Base-by-base conservation (phyloP, 2,888 invertebrate genomes). In the Megamerina dolium region DNA sequence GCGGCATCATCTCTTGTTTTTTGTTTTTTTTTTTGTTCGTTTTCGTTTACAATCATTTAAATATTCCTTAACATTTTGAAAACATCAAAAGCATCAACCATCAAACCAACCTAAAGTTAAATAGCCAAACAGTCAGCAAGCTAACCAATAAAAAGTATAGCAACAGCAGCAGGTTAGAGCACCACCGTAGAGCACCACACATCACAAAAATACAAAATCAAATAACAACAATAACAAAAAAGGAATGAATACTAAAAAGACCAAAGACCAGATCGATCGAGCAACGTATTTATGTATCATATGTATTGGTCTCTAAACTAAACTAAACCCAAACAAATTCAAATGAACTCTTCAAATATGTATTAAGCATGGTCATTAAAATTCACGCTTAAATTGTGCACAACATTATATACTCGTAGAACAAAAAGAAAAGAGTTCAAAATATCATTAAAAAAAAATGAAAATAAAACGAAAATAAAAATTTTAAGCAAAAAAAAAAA, bases 301-400 rank as follows among this genome's bases (percentile, higher is more conserved):
- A n/a, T n/a, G n/a, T n/a, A n/a, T n/a, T n/a, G n/a, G n/a, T n/a
- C n/a, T n/a, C n/a, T n/a, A n/a, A n/a, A n/a, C n/a, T n/a, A n/a
- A n/a, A n/a, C n/a, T n/a, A n/a, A n/a, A n/a, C n/a, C n/a, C 12
- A 35, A 35, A 19, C 21, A 44, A 43, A 44, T 44, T 42, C 41
- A 48, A 40, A 64, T 62, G 60, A 61, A 61, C 61, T 45, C 38
- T 38, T 20, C 33, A 36, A 49, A 43, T 32, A n/a, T n/a, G n/a
- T n/a, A 37, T 35, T 26, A 59, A 33, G 52, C 49, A 42, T 51
- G 53, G 52, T 59, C 58, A 60, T 59, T 55, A 63, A 63, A 63
- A 59, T 55, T 60, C 55, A 57, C 52, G 55, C 57, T 61, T 56
- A 54, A 59, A 61, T 59, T 61, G 56, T 50, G 53, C 51, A n/a